Evolutionary conservation across 2,888 invertebrate genomes (phyloP).

Genomic region (Ctena decussata): DNA sequence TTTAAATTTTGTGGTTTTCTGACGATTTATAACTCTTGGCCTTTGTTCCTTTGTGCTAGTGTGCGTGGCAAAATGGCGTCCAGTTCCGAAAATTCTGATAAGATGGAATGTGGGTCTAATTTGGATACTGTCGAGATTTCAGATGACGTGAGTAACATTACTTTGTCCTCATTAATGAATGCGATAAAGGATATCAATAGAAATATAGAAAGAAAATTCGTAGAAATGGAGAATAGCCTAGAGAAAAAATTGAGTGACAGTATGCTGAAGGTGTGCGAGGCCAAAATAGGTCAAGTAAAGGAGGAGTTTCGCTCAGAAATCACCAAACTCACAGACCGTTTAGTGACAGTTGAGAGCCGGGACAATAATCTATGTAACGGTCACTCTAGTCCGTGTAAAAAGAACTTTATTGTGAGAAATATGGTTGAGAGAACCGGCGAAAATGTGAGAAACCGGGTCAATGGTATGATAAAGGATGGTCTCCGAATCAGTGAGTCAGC

Average conservation of each 20-base stretch:
- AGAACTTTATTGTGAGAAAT: slow-evolving; percentile 1
- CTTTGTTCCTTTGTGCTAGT: neutral
- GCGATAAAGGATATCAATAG: neutral
- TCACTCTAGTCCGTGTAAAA: neutral
- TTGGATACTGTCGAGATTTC: neutral
- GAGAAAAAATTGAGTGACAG: neutral
- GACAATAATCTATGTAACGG: slow-evolving; percentile 6
- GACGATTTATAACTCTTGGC: neutral
- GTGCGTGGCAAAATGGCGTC: neutral
- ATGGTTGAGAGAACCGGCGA: neutral
- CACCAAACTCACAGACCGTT: neutral
- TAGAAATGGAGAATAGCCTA: neutral
- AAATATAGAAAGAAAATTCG: neutral
- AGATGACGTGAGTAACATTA: slow-evolving; percentile 6
- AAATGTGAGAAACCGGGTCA: neutral
- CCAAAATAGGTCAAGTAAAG: neutral
- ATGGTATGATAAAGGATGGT: neutral
- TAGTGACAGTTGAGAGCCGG: slow-evolving; percentile 9
- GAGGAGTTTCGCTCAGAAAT: neutral
- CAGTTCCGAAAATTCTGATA: neutral
- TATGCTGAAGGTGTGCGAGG: neutral
- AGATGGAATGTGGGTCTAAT: neutral
- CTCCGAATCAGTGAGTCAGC: neutral
- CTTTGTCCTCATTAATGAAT: neutral
- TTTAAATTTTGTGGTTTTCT: neutral